A percentile compares a stretch with the other conserved stretches of the same genome.
These are phyloP conservation scores for Clarias gariepinus DNA, from an alignment of 2,113 vertebrate species.

Conservation along the genomic window DNA sequence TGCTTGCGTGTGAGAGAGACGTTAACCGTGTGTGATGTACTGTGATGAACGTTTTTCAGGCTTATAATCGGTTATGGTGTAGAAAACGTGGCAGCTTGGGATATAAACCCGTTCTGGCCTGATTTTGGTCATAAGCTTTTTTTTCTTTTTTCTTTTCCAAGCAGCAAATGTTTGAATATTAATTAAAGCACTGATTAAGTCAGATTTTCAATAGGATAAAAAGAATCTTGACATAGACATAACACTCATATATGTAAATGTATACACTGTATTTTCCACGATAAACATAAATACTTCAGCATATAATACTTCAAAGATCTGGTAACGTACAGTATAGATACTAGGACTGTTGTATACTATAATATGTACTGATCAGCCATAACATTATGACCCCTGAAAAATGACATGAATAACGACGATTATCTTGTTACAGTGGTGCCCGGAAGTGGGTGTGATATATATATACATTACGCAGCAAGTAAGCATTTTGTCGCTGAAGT, in stretches of 20 bases:
- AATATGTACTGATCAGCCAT: too few relatives aligned
- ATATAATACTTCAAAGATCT: not conserved
- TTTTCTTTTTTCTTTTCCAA: not conserved
- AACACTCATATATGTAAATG: not conserved
- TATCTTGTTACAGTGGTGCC: too few relatives aligned
- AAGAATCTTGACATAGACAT: not conserved
- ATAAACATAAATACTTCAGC: not conserved
- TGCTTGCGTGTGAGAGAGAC: not conserved
- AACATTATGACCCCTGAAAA: too few relatives aligned
- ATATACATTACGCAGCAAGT: too few relatives aligned
- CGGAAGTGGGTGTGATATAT: too few relatives aligned
- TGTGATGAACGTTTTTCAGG: conserved; percentile 6
- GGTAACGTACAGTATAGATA: not conserved
- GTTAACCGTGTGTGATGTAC: not conserved
- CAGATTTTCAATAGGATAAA: not conserved
- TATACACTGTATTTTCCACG: not conserved
- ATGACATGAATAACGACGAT: too few relatives aligned
- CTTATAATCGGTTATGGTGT: conserved; percentile 20
- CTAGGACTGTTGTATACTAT: too few relatives aligned
- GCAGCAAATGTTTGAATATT: not conserved
- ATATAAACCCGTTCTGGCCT: not conserved
- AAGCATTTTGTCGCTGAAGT: too few relatives aligned
- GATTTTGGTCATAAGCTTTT: not conserved
- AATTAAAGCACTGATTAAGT: not conserved
- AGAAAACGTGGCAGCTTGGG: not conserved